phyloP scores from a whole-genome alignment of 2,888 invertebrate genomes.

The Eupithecia tripunctaria region DNA sequence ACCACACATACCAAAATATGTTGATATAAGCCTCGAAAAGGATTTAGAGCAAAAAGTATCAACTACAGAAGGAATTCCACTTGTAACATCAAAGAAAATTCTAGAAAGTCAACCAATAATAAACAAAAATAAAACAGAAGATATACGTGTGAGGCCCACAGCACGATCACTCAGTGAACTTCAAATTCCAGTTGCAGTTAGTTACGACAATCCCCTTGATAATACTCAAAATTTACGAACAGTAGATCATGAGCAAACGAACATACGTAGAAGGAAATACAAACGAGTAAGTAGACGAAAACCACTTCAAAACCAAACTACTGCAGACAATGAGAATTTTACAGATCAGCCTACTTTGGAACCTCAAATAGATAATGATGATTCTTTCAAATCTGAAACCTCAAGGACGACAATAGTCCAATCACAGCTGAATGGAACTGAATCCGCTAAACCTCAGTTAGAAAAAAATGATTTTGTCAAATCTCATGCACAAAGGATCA shows the following conservation, averaged over 20 bases:
- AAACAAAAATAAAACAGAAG: not conserved
- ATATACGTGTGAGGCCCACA: slow-evolving; percentile 27
- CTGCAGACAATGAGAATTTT: not conserved
- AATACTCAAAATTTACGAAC: slow-evolving; percentile 21
- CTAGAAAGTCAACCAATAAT: not conserved
- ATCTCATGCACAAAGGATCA: not conserved
- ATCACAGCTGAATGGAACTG: not conserved
- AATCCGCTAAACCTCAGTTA: not conserved
- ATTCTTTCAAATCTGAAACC: not conserved
- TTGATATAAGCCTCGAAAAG: not conserved
- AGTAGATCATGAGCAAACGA: slow-evolving; percentile 14
- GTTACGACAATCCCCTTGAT: slow-evolving; percentile 44
- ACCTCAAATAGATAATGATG: not conserved
- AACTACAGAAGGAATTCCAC: not conserved
- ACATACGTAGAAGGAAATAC: slow-evolving; percentile 18
- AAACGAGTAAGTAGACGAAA: slow-evolving; percentile 26
- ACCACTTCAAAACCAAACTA: slow-evolving; percentile 13
- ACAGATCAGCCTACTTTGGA: not conserved
- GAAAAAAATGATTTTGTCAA: not conserved
- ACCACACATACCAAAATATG: slow-evolving; percentile 18
- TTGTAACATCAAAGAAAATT: not conserved
- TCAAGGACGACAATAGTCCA: not conserved
- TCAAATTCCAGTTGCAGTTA: slow-evolving; percentile 53
- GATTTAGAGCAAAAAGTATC: not conserved
- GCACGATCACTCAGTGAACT: slow-evolving; percentile 29